Evolutionary conservation across 2,888 invertebrate species (phyloP).

Genomic region (Pocota personata): DNA sequence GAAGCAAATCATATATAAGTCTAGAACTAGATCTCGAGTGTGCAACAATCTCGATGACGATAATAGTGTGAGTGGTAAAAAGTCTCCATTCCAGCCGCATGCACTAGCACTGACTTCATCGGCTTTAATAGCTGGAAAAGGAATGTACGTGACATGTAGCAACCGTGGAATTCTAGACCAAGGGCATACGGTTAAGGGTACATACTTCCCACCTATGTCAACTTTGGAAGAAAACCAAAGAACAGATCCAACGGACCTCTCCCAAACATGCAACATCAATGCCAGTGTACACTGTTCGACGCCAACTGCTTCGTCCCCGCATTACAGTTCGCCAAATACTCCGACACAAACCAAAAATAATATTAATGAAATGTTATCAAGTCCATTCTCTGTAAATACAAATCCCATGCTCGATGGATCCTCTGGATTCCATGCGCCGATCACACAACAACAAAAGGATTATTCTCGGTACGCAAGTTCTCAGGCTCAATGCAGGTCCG

Average conservation of each 20-base stretch:
- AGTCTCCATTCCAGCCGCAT: conserved; percentile 77
- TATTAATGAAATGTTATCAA: conserved; percentile 67
- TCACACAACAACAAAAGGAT: conserved; percentile 80
- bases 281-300: conserved; percentile 68
- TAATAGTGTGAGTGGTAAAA: conserved; percentile 63
- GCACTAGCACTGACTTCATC: conserved; percentile 81
- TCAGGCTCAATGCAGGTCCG: conserved; percentile 49
- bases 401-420: conserved; percentile 64
- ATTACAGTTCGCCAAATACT: conserved; percentile 68
- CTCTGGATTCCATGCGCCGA: conserved; percentile 78
- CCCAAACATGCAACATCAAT: conserved; percentile 80
- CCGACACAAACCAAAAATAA: conserved; percentile 71
- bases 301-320: conserved; percentile 57
- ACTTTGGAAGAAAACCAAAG: conserved; percentile 88
- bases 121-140: conserved; percentile 92
- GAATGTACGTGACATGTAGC: conserved; percentile 93
- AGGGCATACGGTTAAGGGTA: conserved; percentile 93
- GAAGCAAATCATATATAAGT: conserved; percentile 56
- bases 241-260: conserved; percentile 60
- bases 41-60: conserved; percentile 50
- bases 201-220: conserved; percentile 94
- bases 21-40: conserved; percentile 28
- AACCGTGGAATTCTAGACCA: conserved; percentile 92
- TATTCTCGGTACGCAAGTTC: conserved; percentile 81
- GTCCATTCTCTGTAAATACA: conserved; percentile 62